Evolutionary conservation across 2,797 vertebrate genomes (phyloP), one percentile per base, ranked within the genome.

Genomic region (Pogoniulus pusillus): DNA sequence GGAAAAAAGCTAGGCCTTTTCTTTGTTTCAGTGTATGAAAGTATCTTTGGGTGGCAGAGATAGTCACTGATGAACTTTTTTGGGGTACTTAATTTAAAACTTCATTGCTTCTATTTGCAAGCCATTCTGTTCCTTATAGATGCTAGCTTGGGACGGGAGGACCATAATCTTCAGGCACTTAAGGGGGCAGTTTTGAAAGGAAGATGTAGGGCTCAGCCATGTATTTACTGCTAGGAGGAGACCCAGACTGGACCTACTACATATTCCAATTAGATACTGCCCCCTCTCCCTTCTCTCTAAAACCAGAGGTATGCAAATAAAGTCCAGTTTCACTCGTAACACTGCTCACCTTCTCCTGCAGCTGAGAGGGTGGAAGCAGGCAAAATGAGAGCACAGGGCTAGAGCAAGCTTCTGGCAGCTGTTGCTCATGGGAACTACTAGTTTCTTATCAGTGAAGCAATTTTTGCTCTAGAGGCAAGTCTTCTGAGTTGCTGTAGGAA

Each of bases 11-110:
- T 63, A 69, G 23, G 39, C n/a, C 77, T 93, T 82, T 93, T 57
- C 75, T 95, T 94, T 83, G 66, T 90, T 89, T 95, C 85, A 73
- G 47, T 62, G 16, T 62, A 91, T 94, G 96, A 41, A 41, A 41
- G 41, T 93, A 95, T 86, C 90, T 96, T 83, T 62, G 84, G 79
- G 77, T 59, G 74, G 93, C 81, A 96, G 68, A 94, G 84, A 95
- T 55, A 81, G 74, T 82, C 83, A 75, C 57, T 32, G 90, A 96
- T 93, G 37, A 37, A 39, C 85, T 94, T 96, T 94, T 96, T 90
- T 82, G 90, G 90, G 74, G 79, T 92, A 92, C 29, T 72, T 85
- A 82, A 95, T 94, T 93, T 94, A 84, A 55, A 95, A 76, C 70
- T 93, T 89, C 62, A 82, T 29, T 93, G 75, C 94, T 89, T 94